Conservation (phyloP, 2,888 invertebrate species). For the Tetropium fuscum region DNA sequence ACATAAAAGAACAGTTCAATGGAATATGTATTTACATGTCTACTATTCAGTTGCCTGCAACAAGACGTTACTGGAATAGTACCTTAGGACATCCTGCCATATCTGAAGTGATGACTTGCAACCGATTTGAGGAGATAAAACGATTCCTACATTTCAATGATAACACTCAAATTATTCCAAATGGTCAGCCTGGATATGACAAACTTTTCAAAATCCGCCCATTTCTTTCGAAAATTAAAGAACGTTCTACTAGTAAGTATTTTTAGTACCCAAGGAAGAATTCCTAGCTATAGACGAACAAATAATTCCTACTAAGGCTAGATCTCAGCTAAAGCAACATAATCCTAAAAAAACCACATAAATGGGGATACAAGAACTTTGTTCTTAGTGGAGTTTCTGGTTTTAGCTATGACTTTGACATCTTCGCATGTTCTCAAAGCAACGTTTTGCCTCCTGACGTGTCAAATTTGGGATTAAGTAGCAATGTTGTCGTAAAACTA, state of each 20-base stretch:
- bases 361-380: neutral
- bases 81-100: neutral
- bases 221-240: no score
- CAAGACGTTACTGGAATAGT: neutral
- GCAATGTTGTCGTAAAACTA: neutral
- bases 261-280: conserved; percentile 1
- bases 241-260: no score
- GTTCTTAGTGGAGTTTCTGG: neutral
- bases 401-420: neutral
- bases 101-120: neutral
- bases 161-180: neutral
- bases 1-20: no score
- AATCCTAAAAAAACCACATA: neutral
- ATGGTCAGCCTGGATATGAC: neutral
- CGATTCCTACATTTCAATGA: neutral
- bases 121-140: neutral
- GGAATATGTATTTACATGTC: no score
- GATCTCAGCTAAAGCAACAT: neutral
- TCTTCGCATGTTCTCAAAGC: no score
- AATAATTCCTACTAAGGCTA: neutral
- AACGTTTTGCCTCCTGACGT: no score
- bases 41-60: neutral
- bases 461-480: neutral
- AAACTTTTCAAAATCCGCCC: neutral
- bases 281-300: neutral